These are phyloP conservation scores for Camptogramma bilineatum DNA, from an alignment of 2,888 invertebrate genomes.

Conservation along the genomic window DNA sequence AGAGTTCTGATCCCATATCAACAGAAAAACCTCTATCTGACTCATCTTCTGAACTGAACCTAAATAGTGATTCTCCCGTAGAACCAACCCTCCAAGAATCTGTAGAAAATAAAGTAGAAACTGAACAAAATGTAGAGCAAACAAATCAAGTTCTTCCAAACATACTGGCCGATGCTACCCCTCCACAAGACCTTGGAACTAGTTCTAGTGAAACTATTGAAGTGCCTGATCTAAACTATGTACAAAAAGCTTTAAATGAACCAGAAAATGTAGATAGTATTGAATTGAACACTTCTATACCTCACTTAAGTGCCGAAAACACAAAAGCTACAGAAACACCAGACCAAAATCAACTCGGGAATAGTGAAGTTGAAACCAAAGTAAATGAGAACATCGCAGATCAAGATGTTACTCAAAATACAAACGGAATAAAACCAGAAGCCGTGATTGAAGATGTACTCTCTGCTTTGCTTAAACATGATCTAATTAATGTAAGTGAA, in stretches of 20 bases:
- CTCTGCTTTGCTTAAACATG: constrained; percentile 20
- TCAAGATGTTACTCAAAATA: constrained; percentile 16
- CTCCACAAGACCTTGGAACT: constrained; percentile 44
- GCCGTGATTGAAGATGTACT: constrained; percentile 12
- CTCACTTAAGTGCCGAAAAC: constrained; percentile 23
- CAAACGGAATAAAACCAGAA: constrained; percentile 23
- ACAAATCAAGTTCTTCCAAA: constrained; percentile 27
- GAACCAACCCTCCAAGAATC: constrained; percentile 17
- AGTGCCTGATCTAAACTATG: constrained; percentile 53
- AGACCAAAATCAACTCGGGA: constrained; percentile 19
- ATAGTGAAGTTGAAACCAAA: constrained; percentile 7
- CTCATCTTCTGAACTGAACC: constrained; percentile 3
- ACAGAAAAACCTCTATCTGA: constrained; percentile 11
- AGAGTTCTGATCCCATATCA: constrained; percentile 7
- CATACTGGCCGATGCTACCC: constrained; percentile 20
- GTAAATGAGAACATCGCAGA: constrained; percentile 12
- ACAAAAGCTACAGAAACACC: constrained; percentile 21
- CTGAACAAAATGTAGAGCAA: constrained; percentile 27
- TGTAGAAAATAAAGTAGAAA: constrained; percentile 15
- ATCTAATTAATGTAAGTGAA: constrained; percentile 10
- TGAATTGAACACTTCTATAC: constrained; percentile 57
- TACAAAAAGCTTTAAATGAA: constrained; percentile 49
- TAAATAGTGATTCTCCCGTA: constrained; percentile 7
- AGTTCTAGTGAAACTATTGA: constrained; percentile 48
- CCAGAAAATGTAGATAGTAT: constrained; percentile 47